A percentile compares a stretch with the other conserved stretches of the same genome.
phyloP scores from a whole-genome alignment of 2,888 invertebrate species.

The Cheilosia scutellata region DNA sequence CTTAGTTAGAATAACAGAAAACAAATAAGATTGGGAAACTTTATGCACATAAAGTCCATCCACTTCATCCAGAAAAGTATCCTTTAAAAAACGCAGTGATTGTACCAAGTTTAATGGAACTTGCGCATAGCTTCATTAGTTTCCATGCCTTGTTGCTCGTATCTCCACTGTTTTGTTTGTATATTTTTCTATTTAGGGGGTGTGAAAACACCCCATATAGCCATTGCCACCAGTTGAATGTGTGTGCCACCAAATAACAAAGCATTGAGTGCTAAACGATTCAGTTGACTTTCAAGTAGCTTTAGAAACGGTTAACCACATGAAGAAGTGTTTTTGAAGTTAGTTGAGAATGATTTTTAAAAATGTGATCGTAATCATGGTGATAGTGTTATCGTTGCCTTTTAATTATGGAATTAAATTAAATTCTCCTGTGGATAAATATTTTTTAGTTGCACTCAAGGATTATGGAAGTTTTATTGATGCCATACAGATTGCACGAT shows the following conservation, averaged over 20 bases:
- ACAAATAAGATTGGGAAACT: neutral
- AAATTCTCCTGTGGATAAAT: slow-evolving; percentile 56
- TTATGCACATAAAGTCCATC: neutral
- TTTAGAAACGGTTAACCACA: slow-evolving; percentile 37
- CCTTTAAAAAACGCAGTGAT: slow-evolving; percentile 9
- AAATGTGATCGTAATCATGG: slow-evolving; percentile 42
- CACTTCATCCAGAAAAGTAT: neutral
- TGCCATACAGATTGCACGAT: slow-evolving; percentile 55
- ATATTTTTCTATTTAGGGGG: neutral
- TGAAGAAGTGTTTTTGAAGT: slow-evolving; percentile 24
- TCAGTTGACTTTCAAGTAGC: slow-evolving; percentile 60
- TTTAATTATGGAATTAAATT: slow-evolving; percentile 46
- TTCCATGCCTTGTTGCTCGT: neutral
- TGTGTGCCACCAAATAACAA: slow-evolving; percentile 35
- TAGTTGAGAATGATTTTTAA: slow-evolving; percentile 39
- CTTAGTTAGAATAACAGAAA: neutral
- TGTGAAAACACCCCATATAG: neutral
- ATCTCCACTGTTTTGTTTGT: slow-evolving; percentile 1
- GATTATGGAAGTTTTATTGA: slow-evolving; percentile 66
- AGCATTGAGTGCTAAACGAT: slow-evolving; percentile 15
- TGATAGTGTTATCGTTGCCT: slow-evolving; percentile 20
- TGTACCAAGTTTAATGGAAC: slow-evolving; percentile 28
- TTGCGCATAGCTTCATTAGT: slow-evolving; percentile 64
- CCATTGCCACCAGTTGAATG: slow-evolving; percentile 16
- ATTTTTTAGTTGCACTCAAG: slow-evolving; percentile 65